A percentile compares a stretch with the other conserved stretches of the same genome.
Conservation (phyloP, 30 jellyfish, hydroid and myxozoan genomes). For the Mastigias papua region DNA sequence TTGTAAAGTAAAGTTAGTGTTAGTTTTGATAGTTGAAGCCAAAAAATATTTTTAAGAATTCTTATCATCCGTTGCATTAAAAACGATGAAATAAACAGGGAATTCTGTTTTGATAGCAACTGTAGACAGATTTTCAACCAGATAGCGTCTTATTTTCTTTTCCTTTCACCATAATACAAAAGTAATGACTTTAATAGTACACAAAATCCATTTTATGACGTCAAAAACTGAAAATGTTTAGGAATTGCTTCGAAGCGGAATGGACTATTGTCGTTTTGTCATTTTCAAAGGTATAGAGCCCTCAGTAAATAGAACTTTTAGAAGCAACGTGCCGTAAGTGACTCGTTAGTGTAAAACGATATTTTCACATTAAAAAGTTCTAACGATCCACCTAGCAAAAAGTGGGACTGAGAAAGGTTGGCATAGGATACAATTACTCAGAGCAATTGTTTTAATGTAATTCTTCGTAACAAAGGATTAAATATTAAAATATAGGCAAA, state of each 20-base stretch:
- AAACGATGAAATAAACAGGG: background rate
- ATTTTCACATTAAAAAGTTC: no score
- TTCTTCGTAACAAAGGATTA: no score
- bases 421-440: no score
- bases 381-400: no score
- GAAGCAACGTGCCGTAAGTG: no score
- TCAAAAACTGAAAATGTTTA: background rate
- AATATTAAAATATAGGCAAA: no score
- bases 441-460: no score
- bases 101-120: background rate
- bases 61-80: background rate
- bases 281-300: no score
- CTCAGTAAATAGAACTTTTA: no score
- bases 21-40: background rate
- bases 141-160: background rate
- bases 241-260: background rate
- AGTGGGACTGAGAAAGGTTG: no score
- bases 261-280: background rate
- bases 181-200: background rate
- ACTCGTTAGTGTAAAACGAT: no score
- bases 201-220: background rate
- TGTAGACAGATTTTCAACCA: background rate
- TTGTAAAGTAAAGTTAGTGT: background rate
- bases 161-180: background rate
- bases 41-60: background rate